Conservation (phyloP, 2,888 invertebrate genomes). For the Meteorus cinctellus region DNA sequence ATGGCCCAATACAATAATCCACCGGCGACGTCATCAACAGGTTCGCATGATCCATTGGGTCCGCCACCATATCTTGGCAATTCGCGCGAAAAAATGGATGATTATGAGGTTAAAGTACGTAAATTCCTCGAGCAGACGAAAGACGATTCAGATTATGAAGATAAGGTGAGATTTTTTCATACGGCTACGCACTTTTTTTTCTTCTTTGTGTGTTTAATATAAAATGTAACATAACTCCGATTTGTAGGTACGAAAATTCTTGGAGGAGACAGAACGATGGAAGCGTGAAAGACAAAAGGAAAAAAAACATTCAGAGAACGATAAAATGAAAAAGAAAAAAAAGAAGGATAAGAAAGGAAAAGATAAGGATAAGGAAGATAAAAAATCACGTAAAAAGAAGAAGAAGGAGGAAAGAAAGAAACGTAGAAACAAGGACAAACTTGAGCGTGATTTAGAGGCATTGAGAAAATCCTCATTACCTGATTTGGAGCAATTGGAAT, state of each 20-base stretch:
- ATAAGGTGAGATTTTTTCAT: constrained; percentile 74
- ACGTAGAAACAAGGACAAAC: constrained; percentile 74
- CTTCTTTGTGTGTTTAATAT: constrained; percentile 10
- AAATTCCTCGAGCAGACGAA: constrained; percentile 86
- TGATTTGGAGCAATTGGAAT: constrained; percentile 84
- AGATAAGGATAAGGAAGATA: constrained; percentile 79
- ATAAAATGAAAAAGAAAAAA: constrained; percentile 81
- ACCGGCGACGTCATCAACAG: constrained; percentile 74
- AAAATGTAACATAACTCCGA: not conserved
- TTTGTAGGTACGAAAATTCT: constrained; percentile 83
- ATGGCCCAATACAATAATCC: constrained; percentile 88
- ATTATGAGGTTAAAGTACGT: constrained; percentile 82
- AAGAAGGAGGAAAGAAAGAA: constrained; percentile 80
- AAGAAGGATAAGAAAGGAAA: constrained; percentile 84
- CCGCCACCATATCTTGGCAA: constrained; percentile 73
- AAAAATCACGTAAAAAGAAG: constrained; percentile 76
- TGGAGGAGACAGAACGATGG: constrained; percentile 88
- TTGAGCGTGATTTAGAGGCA: constrained; percentile 80
- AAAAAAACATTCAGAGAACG: constrained; percentile 81
- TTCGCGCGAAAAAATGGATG: constrained; percentile 73
- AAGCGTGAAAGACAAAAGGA: constrained; percentile 84
- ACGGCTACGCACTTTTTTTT: not conserved
- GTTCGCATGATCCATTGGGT: constrained; percentile 73
- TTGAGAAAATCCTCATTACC: constrained; percentile 81
- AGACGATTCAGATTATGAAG: constrained; percentile 89